These are phyloP conservation scores for Buteo buteo DNA, from an alignment of 2,113 vertebrate species.

Conservation along the genomic window DNA sequence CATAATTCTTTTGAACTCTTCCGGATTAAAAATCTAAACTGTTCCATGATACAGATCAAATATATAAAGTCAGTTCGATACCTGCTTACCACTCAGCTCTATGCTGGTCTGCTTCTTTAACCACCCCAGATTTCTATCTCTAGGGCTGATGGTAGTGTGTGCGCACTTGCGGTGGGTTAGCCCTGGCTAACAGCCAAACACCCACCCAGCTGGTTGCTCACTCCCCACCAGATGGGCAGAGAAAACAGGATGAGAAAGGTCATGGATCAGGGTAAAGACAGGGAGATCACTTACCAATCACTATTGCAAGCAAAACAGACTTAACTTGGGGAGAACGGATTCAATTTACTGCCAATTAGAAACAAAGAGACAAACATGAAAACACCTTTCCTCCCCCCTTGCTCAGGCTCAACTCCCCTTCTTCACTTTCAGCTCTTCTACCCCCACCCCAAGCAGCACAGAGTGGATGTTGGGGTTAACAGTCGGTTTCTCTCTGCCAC, in stretches of 20 bases:
- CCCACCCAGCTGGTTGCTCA: neutral
- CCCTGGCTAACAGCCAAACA: neutral
- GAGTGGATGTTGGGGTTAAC: neutral
- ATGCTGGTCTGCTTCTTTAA: neutral
- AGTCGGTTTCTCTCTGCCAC: neutral
- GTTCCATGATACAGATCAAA: neutral
- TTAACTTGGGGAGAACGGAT: neutral
- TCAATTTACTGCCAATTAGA: neutral
- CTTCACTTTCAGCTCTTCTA: neutral
- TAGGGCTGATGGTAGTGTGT: neutral
- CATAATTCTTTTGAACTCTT: neutral
- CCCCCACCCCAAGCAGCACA: neutral
- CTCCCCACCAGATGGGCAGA: neutral
- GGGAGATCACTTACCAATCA: neutral
- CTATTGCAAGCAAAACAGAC: neutral
- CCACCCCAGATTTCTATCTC: neutral
- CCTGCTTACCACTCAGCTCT: neutral
- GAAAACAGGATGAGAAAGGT: neutral
- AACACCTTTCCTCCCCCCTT: neutral
- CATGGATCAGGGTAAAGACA: neutral
- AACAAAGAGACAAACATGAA: neutral
- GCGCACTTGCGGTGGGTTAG: too few species aligned
- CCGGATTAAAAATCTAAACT: neutral
- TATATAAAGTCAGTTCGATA: neutral
- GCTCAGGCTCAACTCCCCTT: neutral